Evolutionary conservation across 2,888 invertebrate genomes (phyloP).

Genomic region (Sericinus montela): DNA sequence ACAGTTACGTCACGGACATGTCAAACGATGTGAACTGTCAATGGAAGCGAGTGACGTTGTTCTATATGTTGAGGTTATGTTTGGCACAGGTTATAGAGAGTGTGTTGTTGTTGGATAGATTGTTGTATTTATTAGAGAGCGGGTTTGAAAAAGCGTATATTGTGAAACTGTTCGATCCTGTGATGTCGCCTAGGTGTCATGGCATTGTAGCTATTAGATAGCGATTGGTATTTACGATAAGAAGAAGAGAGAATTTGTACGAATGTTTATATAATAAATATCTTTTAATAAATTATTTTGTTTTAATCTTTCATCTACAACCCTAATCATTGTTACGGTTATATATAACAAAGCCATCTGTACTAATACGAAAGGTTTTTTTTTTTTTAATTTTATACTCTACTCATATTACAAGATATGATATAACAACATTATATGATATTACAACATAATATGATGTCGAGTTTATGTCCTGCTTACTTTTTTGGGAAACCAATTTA

Average conservation of each 20-base stretch:
- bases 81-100: constrained; percentile 90
- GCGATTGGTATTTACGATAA: constrained; percentile 9
- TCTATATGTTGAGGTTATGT: constrained; percentile 87
- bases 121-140: constrained; percentile 86
- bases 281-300: too few species aligned
- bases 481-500: too few species aligned
- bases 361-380: too few species aligned
- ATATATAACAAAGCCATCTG: too few species aligned
- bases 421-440: too few species aligned
- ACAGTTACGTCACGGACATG: constrained; percentile 37
- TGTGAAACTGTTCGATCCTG: constrained; percentile 90
- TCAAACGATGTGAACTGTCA: constrained; percentile 42
- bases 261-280: constrained; percentile 6
- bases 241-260: background rate
- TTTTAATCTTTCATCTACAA: too few species aligned
- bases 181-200: constrained; percentile 90
- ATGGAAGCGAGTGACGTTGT: constrained; percentile 82
- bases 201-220: constrained; percentile 83
- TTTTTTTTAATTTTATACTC: too few species aligned
- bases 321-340: too few species aligned
- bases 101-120: constrained; percentile 89
- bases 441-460: too few species aligned
- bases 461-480: too few species aligned
- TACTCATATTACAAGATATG: too few species aligned
- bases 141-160: constrained; percentile 77